phyloP scores from a whole-genome alignment of 2,888 invertebrate genomes.

The Spodoptera exigua region DNA sequence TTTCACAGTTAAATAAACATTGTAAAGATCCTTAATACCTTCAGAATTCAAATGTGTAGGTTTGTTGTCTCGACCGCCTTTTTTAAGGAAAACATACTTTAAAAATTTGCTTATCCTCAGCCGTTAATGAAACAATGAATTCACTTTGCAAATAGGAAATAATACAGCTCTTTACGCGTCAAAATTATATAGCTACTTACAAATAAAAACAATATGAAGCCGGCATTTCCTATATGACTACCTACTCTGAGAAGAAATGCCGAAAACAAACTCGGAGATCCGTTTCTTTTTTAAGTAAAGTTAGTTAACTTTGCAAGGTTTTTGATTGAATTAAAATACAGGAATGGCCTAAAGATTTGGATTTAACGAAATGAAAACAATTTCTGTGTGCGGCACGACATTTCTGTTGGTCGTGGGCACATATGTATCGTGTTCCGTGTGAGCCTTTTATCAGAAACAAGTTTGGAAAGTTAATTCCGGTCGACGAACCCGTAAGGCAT shows the following conservation, averaged over 20 bases:
- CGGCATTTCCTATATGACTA: too few species aligned
- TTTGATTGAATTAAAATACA: too few species aligned
- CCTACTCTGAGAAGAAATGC: too few species aligned
- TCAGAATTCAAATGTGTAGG: conserved; percentile 29
- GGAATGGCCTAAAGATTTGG: conserved; percentile 2
- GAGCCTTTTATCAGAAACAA: conserved; percentile 78
- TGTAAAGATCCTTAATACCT: conserved; percentile 10
- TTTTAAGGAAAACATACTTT: conserved; percentile 9
- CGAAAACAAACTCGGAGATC: too few species aligned
- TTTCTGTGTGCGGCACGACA: conserved; percentile 49
- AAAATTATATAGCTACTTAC: too few species aligned
- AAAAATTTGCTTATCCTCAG: too few species aligned
- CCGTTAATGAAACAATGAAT: too few species aligned
- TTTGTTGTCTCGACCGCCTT: conserved; percentile 1
- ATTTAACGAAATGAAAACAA: conserved; percentile 22
- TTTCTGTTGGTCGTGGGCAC: conserved; percentile 55
- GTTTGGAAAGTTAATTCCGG: conserved; percentile 84
- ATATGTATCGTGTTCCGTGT: conserved; percentile 66
- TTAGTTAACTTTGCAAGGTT: too few species aligned
- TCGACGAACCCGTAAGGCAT: conserved; percentile 77
- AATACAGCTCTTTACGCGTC: too few species aligned
- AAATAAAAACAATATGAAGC: too few species aligned
- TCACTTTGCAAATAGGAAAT: too few species aligned
- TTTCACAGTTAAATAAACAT: conserved; percentile 8
- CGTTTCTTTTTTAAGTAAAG: too few species aligned